Conservation (phyloP, 2,888 invertebrate species). For the Pasiphila rectangulata region DNA sequence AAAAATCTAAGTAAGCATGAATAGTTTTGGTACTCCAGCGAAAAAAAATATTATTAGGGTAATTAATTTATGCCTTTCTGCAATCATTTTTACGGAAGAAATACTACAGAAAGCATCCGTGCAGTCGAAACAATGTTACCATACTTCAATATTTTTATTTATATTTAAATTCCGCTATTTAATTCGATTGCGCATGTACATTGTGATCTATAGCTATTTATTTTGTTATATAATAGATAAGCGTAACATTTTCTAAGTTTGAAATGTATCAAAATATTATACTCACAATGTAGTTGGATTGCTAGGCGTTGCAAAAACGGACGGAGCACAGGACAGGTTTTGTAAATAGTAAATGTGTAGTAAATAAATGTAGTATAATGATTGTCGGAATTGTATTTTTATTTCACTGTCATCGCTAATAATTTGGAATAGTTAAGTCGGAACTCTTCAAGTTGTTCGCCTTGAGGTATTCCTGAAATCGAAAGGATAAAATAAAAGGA, state of each 20-base stretch:
- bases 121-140: slow-evolving; percentile 43
- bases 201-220: slow-evolving; percentile 68
- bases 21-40: slow-evolving; percentile 35
- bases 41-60: slow-evolving; percentile 44
- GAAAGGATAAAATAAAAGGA: too few species aligned
- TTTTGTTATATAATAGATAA: slow-evolving; percentile 66
- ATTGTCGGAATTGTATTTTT: slow-evolving; percentile 56
- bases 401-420: slow-evolving; percentile 16
- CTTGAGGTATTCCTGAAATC: slow-evolving; percentile 52
- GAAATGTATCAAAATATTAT: slow-evolving; percentile 30
- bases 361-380: slow-evolving; percentile 70
- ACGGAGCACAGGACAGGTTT: slow-evolving; percentile 52
- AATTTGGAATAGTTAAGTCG: slow-evolving; percentile 38
- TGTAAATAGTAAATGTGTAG: slow-evolving; percentile 72
- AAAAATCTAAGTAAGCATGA: slow-evolving; percentile 4
- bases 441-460: slow-evolving; percentile 39
- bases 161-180: slow-evolving; percentile 15
- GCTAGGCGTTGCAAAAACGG: slow-evolving; percentile 41
- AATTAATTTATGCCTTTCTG: slow-evolving; percentile 64
- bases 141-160: background rate
- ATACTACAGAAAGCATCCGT: slow-evolving; percentile 63
- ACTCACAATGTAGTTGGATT: slow-evolving; percentile 38
- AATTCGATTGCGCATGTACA: slow-evolving; percentile 49
- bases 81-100: slow-evolving; percentile 73
- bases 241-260: slow-evolving; percentile 45